phyloP scores from a whole-genome alignment of 35 echinoderm and acorn worm genomes.

The Stichopus chloronotus region DNA sequence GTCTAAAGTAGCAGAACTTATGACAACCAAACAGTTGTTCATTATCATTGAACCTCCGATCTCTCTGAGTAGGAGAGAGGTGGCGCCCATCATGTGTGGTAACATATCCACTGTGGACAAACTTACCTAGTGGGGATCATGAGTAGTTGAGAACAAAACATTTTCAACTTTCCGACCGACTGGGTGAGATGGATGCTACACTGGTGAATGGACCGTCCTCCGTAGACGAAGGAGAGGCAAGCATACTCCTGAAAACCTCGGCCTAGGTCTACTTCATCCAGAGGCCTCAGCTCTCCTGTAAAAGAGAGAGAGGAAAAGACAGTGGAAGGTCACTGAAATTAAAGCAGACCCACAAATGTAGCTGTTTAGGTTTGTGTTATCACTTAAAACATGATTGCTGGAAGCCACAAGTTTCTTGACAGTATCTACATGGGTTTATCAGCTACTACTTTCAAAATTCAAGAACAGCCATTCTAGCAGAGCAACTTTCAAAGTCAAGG shows the following conservation, averaged over 20 bases:
- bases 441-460: too few species aligned
- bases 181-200: constrained; percentile 61
- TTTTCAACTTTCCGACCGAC: constrained; percentile 71
- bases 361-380: neutral
- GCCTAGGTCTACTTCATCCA: constrained; percentile 64
- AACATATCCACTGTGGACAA: too few species aligned
- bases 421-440: too few species aligned
- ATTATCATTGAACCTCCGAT: too few species aligned
- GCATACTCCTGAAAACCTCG: constrained; percentile 73
- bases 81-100: too few species aligned
- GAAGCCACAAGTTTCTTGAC: too few species aligned
- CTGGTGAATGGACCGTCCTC: constrained; percentile 75
- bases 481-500: too few species aligned
- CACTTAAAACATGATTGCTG: too few species aligned
- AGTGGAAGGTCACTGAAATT: neutral
- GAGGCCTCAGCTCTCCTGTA: constrained; percentile 75
- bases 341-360: neutral
- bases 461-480: too few species aligned
- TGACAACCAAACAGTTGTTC: too few species aligned
- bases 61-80: too few species aligned
- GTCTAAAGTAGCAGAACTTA: too few species aligned
- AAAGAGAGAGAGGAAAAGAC: neutral
- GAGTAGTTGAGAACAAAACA: constrained; percentile 20
- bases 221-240: constrained; percentile 70
- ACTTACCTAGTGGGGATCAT: constrained; percentile 17